Evolutionary conservation across 2,888 invertebrate species (phyloP), one percentile per base, ranked within the genome.

Genomic region (Hecatera dysodea): DNA sequence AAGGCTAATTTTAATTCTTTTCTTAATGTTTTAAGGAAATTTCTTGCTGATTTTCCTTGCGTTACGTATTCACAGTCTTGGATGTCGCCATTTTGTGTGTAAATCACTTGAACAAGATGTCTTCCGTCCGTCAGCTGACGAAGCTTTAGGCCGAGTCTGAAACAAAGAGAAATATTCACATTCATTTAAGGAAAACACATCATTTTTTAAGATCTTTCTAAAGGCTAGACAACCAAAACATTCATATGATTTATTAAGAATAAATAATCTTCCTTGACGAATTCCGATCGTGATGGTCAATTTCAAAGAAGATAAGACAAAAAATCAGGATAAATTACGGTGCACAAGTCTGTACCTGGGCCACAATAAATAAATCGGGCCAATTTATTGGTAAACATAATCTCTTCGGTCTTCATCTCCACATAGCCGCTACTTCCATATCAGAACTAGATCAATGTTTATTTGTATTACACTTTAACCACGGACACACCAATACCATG

Each of bases 91-190:
- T 96, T 95, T 85, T 96, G 96, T 65, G 97, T 94, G 94, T 97
- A 97, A 82, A 97, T 97, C 46, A 97, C 91, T 92, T 97, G 97
- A 59, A 97, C 96, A 90, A 97, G 96, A 91, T 97, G 97, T 83
- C 95, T 94, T 69, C 97, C 97, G 88, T 97, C 97, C n/a, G 97
- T 96, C 81, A 97, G 92, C 90, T 98, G 97, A 27, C 97, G 97
- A 33, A 97, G 96, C 81, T 96, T 96, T 29, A 97, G 89, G 2
- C 97, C 97, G 61, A 90, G 89, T 71, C 97, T 96, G 95, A 33
- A 95, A 96, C 90, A 93, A 93, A 82, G 65, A 57, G 61, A 85
- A 81, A 80, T 77, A 12, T 1, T 0, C 33, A 78, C 4, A 52
- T 75, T 65, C 67, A n/a, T 15, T 15, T 19, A 48, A 6, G 11